These are phyloP conservation scores for Arenaria interpres DNA, from an alignment of 2,113 vertebrate species.

Conservation along the genomic window DNA sequence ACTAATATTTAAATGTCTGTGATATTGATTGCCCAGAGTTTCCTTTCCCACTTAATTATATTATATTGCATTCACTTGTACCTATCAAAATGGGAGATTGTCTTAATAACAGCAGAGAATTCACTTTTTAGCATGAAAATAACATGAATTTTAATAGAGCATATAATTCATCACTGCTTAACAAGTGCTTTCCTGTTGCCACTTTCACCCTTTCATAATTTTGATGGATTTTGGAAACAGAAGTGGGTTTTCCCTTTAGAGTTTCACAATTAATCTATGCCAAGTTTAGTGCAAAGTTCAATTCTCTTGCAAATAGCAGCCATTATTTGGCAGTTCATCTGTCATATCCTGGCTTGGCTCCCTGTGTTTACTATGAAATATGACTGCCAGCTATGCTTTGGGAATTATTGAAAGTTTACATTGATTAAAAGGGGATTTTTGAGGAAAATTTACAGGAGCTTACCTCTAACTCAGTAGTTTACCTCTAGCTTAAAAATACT, in stretches of 20 bases:
- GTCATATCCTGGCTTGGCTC: constrained; percentile 56
- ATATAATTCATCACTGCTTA: neutral
- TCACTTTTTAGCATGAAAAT: neutral
- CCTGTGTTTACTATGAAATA: constrained; percentile 53
- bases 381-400: constrained; percentile 29
- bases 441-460: neutral
- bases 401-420: constrained; percentile 29
- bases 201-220: neutral
- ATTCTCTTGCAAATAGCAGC: constrained; percentile 63
- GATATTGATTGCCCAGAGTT: neutral
- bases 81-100: neutral
- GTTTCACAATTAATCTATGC: constrained; percentile 46
- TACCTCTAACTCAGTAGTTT: neutral
- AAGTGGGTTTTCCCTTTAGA: constrained; percentile 48
- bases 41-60: neutral
- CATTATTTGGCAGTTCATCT: constrained; percentile 61
- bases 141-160: neutral
- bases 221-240: constrained; percentile 41
- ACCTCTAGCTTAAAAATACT: neutral
- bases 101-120: neutral
- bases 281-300: constrained; percentile 67
- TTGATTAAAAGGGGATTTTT: neutral
- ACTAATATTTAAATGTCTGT: neutral
- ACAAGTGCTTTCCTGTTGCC: neutral
- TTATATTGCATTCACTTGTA: neutral